Evolutionary conservation across 2,888 invertebrate genomes (phyloP), one percentile per base, ranked within the genome.

Genomic region (Parnassius smintheus): DNA sequence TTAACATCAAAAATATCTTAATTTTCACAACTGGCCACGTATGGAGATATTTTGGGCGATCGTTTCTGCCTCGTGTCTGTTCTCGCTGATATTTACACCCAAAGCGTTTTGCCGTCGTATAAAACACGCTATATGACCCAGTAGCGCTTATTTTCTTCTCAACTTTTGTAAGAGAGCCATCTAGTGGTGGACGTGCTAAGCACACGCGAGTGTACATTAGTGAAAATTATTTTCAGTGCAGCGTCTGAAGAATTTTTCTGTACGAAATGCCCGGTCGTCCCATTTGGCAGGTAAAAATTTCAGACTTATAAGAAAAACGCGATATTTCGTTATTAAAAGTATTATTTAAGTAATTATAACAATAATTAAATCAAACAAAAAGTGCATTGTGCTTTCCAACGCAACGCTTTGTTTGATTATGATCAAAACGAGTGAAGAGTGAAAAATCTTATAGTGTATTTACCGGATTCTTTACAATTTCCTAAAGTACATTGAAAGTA

Each of bases 241-340:
- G 73, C 76, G 82, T 76, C 78, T 79, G 76, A 77, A 75, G 72
- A 72, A 78, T 76, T 76, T 73, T 62, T 65, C 67, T 70, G 65
- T 68, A 70, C 66, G 72, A 93, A 88, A 95, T 95, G 95, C 95
- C 95, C 87, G 95, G 95, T 93, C 95, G 95, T 93, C 95, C 95
- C 70, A 91, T 95, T 85, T 95, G 95, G 95, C 95, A 95, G 93
- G 95, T 95, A 85, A 89, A 72, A 52, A 35, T 35, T 11, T 4
- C 11, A 35, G 35, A 46, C 48, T 44, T 42, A 55, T 55, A 44
- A 55, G 11, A 63, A 67, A 52, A 52, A 35, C 35, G 0, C 35
- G 35, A 35, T 35, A 35, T 35, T 35, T 4, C 4, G 4, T 35
- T 7, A 35, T 35, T 35, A 35, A 7, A 35, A 35, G 7, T 35